phyloP scores from a whole-genome alignment of 2,888 invertebrate species.

The Oscheius sp. region DNA sequence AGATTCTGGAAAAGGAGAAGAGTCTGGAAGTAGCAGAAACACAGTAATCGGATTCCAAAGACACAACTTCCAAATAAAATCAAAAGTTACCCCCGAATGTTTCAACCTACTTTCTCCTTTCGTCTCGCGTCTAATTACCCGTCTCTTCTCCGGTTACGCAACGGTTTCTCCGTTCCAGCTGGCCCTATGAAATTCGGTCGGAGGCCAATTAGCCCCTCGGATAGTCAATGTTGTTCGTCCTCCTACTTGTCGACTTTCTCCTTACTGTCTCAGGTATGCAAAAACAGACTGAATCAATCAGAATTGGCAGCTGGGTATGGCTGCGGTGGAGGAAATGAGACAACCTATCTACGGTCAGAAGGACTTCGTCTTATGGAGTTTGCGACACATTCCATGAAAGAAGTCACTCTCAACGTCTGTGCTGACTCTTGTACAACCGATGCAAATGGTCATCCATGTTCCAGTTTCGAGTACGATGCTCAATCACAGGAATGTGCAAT shows the following conservation, averaged over 20 bases:
- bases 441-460: slow-evolving; percentile 56
- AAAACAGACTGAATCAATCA: not conserved
- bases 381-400: slow-evolving; percentile 56
- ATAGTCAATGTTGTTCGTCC: slow-evolving; percentile 27
- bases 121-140: slow-evolving; percentile 22
- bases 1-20: too few species aligned
- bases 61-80: not conserved
- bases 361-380: slow-evolving; percentile 63
- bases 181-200: slow-evolving; percentile 28
- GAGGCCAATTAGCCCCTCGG: slow-evolving; percentile 25
- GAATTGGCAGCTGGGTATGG: slow-evolving; percentile 7
- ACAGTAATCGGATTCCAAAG: too few species aligned
- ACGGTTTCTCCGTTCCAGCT: slow-evolving; percentile 30
- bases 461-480: slow-evolving; percentile 70
- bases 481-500: slow-evolving; percentile 63
- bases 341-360: slow-evolving; percentile 67
- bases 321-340: slow-evolving; percentile 47
- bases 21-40: too few species aligned
- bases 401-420: slow-evolving; percentile 68
- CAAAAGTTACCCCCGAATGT: not conserved
- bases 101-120: slow-evolving; percentile 5
- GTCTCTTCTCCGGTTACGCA: slow-evolving; percentile 23
- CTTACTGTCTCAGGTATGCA: slow-evolving; percentile 27
- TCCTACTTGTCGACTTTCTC: slow-evolving; percentile 33
- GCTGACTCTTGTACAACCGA: slow-evolving; percentile 61